Percentiles rank a stretch among this genome's conserved stretches.
Evolutionary conservation across 2,113 vertebrate genomes (phyloP).

Genomic region (Coryphaenoides rupestris): DNA sequence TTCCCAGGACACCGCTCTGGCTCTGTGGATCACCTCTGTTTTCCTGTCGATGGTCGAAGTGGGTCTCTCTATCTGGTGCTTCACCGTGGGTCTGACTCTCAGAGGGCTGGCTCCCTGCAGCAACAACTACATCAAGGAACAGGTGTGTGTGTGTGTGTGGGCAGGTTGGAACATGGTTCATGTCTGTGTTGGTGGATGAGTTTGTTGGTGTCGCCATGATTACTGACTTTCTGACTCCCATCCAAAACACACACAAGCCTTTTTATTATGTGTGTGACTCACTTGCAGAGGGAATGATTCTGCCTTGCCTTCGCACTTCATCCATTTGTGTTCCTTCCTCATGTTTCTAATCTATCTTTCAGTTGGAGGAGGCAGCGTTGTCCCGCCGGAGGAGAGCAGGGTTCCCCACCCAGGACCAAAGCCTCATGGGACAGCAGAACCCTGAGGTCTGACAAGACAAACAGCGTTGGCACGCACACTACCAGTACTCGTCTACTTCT

Average conservation of each 20-base stretch:
- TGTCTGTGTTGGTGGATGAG: neutral
- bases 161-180: neutral
- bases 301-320: no score
- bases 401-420: constrained; percentile 48
- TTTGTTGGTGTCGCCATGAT: neutral
- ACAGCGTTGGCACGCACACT: neutral
- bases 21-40: constrained; percentile 82
- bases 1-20: constrained; percentile 87
- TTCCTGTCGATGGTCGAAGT: constrained; percentile 74
- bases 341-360: constrained; percentile 11
- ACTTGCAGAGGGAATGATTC: constrained; percentile 9
- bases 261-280: neutral
- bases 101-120: constrained; percentile 78
- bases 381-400: constrained; percentile 23
- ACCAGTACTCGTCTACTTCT: neutral
- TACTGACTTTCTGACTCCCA: neutral
- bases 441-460: constrained; percentile 33
- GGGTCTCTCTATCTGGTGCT: constrained; percentile 81
- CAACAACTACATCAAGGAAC: constrained; percentile 66
- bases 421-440: constrained; percentile 53
- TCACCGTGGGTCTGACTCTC: constrained; percentile 79
- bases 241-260: constrained; percentile 2
- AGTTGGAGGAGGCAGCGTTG: constrained; percentile 64
- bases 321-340: neutral
- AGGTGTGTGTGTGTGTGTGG: constrained; percentile 68